Evolutionary conservation across 2,797 vertebrate species (phyloP).

Genomic region (Staurois parvus): DNA sequence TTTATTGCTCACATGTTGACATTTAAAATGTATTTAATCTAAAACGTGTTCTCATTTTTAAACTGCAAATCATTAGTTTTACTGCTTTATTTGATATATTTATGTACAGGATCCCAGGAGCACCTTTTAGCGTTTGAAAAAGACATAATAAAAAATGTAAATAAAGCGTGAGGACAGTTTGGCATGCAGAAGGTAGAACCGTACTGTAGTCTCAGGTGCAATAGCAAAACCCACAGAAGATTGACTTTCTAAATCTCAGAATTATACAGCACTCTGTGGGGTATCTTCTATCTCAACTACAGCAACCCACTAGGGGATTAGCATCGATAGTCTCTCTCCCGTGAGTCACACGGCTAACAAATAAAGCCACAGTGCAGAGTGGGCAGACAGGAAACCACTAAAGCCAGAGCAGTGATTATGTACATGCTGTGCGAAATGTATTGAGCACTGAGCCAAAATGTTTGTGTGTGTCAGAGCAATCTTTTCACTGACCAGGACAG

Average conservation of each 20-base stretch:
- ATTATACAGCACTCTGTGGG: constrained; percentile 72
- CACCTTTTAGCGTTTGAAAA: neutral
- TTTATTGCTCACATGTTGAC: neutral
- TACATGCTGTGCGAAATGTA: constrained; percentile 63
- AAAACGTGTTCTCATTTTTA: neutral
- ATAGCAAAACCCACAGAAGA: constrained; percentile 58
- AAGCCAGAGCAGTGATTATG: constrained; percentile 65
- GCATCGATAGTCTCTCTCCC: constrained; percentile 69
- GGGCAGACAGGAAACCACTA: constrained; percentile 67
- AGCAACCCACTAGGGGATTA: constrained; percentile 68
- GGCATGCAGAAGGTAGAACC: neutral
- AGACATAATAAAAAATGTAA: constrained; percentile 20
- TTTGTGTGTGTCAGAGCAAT: constrained; percentile 79
- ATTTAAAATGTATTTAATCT: neutral
- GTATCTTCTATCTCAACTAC: constrained; percentile 73
- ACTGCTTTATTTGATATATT: neutral
- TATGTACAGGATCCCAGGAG: neutral
- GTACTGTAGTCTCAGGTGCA: neutral
- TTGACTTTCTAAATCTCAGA: constrained; percentile 77
- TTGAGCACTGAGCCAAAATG: constrained; percentile 64
- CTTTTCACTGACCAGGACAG: constrained; percentile 81
- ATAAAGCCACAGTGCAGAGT: constrained; percentile 64
- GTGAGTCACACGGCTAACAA: constrained; percentile 69
- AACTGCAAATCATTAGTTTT: neutral
- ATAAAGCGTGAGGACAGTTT: neutral